Conservation (phyloP, 2,797 vertebrate genomes). For the Malacoraja senta region DNA sequence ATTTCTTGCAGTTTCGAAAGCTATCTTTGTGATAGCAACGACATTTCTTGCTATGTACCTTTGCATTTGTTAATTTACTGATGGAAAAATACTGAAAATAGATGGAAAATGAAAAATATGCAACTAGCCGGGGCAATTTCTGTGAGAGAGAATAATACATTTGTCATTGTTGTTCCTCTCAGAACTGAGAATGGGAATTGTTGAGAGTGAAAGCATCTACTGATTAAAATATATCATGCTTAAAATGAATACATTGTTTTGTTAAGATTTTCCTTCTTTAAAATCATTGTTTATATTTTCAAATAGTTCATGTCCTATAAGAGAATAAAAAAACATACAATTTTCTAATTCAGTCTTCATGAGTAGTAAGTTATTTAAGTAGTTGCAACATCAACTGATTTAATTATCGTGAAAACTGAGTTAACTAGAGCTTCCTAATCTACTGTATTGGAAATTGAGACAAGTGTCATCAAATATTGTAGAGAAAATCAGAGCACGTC, state of each 20-base stretch:
- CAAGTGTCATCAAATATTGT: background rate
- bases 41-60: background rate
- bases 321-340: background rate
- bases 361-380: background rate
- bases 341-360: background rate
- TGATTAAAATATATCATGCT: background rate
- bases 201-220: background rate
- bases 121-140: background rate
- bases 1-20: background rate
- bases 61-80: background rate
- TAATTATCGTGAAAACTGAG: background rate
- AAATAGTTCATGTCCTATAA: background rate
- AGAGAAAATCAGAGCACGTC: background rate
- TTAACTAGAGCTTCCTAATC: background rate
- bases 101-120: no score
- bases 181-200: background rate
- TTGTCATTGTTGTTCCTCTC: no score
- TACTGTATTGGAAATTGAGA: background rate
- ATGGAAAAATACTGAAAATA: background rate
- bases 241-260: background rate
- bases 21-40: background rate
- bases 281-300: background rate
- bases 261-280: background rate
- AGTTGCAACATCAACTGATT: background rate
- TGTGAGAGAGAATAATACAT: background rate